A percentile compares a stretch with the other conserved stretches of the same genome.
Evolutionary conservation across 1,140 invertebrate genomes (phyloP).

Genomic region (Maniola jurtina): DNA sequence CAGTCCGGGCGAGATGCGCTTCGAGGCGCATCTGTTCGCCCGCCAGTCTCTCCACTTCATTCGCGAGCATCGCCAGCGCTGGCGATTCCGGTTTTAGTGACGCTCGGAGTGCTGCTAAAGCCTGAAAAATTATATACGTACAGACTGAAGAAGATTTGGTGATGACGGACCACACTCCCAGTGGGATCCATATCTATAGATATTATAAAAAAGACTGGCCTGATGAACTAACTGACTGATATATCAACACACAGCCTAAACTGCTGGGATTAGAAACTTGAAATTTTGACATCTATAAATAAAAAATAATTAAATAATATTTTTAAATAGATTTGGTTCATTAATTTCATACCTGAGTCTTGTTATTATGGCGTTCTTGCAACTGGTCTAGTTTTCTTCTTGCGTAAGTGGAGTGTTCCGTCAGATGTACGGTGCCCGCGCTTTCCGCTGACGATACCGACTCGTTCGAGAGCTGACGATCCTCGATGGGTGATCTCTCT

Average conservation of each 20-base stretch:
- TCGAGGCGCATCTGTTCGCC: slow-evolving; percentile 88
- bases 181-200: too few relatives aligned
- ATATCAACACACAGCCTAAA: too few relatives aligned
- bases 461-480: slow-evolving; percentile 78
- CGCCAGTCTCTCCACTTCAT: slow-evolving; percentile 89
- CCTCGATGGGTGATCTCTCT: slow-evolving; percentile 76
- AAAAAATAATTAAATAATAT: too few relatives aligned
- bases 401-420: slow-evolving; percentile 91
- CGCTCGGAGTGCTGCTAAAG: slow-evolving; percentile 86
- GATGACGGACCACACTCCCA: too few relatives aligned
- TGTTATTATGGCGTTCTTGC: slow-evolving; percentile 88
- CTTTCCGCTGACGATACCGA: slow-evolving; percentile 74
- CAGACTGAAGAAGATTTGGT: not conserved
- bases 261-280: too few relatives aligned
- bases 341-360: slow-evolving; percentile 85
- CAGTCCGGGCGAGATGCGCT: slow-evolving; percentile 90
- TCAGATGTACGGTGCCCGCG: slow-evolving; percentile 80
- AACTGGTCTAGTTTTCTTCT: slow-evolving; percentile 89
- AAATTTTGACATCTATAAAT: too few relatives aligned
- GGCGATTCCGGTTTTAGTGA: slow-evolving; percentile 88
- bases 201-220: too few relatives aligned
- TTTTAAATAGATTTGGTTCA: too few relatives aligned
- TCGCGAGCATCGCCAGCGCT: slow-evolving; percentile 86
- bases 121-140: slow-evolving; percentile 66
- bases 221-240: too few relatives aligned